Evolutionary conservation across 2,797 vertebrate species (phyloP), one percentile per base, ranked within the genome.

Genomic region (Strix occidentalis): DNA sequence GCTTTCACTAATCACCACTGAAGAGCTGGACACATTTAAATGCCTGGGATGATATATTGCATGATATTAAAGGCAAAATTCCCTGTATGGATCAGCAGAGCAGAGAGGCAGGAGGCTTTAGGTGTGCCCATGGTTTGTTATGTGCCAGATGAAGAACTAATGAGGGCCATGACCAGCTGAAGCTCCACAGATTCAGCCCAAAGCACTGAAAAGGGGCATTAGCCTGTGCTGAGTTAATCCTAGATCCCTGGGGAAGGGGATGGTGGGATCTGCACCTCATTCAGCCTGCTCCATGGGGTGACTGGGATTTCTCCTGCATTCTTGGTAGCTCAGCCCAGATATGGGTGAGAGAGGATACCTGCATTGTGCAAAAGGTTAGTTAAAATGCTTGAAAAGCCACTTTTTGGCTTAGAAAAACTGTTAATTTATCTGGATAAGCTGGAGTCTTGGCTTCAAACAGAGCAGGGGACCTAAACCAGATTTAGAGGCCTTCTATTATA

Each of bases 221-320:
- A 35, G 58, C 12, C 23, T 69, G 37, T 21, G 31, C 16, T 57
- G 31, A 35, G 25, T 11, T 76, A 31, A 46, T 63, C 24, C 39
- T 21, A 13, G 26, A 20, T 41, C 17, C 26, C 29, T 6, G 11
- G 18, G 33, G 24, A 43, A 50, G 14, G 35, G 26, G 21, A 33
- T 33, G 17, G 37, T 83, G 39, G 16, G 35, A 15, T 63, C 29
- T 83, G 51, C 2, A 20, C 4, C 13, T 41, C 33, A 21, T 19
- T 79, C 13, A 9, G 43, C 15, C 19, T 11, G 5, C 4, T 0
- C 18, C 1, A 1, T 3, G 46, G 10, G 11, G 11, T 79, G 21
- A 50, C 13, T 10, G 13, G 39, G 11, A 2, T 16, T 77, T 81
- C 54, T 46, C n/a, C 41, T 78, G 33, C 5, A 7, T 13, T 31